Evolutionary conservation across 1,140 invertebrate genomes (phyloP).

Genomic region (Philotrypesis tridentata): DNA sequence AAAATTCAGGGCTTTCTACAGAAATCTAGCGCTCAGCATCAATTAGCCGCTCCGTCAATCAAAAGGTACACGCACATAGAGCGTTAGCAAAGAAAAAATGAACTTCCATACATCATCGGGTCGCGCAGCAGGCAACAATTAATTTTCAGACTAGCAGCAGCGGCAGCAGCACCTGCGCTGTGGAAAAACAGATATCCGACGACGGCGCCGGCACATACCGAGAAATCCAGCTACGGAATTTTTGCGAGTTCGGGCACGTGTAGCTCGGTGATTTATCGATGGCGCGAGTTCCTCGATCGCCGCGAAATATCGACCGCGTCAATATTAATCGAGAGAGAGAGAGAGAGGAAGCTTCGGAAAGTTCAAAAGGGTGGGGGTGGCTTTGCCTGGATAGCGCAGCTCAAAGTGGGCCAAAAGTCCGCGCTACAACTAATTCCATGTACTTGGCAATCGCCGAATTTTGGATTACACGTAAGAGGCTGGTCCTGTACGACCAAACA

Average conservation of each 20-base stretch:
- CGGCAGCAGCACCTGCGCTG: background rate
- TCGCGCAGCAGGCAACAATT: background rate
- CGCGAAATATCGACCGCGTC: background rate
- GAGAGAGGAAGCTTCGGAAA: background rate
- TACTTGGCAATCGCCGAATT: slow-evolving; percentile 2
- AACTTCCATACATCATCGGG: slow-evolving; percentile 9
- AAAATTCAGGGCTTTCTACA: no score
- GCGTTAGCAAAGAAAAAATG: slow-evolving; percentile 8
- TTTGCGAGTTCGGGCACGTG: slow-evolving; percentile 1
- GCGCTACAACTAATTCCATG: background rate
- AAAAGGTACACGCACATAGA: background rate
- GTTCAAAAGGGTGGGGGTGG: background rate
- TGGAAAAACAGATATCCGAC: slow-evolving; percentile 19
- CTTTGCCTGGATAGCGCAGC: background rate
- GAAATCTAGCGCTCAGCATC: background rate
- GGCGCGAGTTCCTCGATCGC: background rate
- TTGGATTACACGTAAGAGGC: slow-evolving; percentile 15
- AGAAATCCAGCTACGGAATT: background rate
- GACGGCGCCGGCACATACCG: background rate
- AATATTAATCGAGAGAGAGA: background rate
- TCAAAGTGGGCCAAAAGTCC: background rate
- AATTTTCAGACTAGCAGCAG: slow-evolving; percentile 2
- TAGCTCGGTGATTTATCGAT: background rate
- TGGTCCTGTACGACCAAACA: background rate
- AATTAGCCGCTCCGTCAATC: background rate